A percentile compares a stretch with the other conserved stretches of the same genome.
These are phyloP conservation scores for Andrena camellia DNA, from an alignment of 2,888 invertebrate genomes.

Conservation along the genomic window DNA sequence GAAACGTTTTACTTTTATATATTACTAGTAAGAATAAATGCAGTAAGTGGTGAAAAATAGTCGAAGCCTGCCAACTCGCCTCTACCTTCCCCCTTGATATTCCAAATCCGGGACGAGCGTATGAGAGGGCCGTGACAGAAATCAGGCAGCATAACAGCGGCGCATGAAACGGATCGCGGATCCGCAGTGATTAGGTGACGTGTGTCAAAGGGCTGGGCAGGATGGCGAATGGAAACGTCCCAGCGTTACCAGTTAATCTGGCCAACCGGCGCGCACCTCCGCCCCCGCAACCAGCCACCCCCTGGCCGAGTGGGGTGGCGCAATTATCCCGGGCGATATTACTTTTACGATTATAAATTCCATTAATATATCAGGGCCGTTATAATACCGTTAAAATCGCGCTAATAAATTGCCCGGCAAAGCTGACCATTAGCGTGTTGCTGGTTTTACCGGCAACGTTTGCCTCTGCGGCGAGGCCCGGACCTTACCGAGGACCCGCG, in stretches of 20 bases:
- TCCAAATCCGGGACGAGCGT: not conserved
- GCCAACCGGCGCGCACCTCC: not conserved
- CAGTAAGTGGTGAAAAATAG: too few species aligned
- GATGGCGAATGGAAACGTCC: slow-evolving; percentile 1
- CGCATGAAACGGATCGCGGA: not conserved
- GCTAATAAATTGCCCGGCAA: slow-evolving; percentile 39
- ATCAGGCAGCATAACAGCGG: too few species aligned
- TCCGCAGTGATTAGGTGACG: not conserved
- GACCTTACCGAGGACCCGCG: not conserved
- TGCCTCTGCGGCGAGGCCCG: slow-evolving; percentile 24
- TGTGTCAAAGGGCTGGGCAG: not conserved
- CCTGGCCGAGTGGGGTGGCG: not conserved
- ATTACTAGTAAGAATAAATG: too few species aligned
- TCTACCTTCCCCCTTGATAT: not conserved
- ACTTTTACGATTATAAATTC: slow-evolving; percentile 51
- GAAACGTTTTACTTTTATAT: too few species aligned
- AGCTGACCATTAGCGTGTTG: slow-evolving; percentile 38
- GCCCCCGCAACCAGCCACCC: not conserved
- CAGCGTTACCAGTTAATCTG: not conserved
- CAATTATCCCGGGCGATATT: slow-evolving; percentile 26
- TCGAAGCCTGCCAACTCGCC: too few species aligned
- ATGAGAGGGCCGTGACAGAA: not conserved
- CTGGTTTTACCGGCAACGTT: slow-evolving; percentile 45
- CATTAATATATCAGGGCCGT: slow-evolving; percentile 41
- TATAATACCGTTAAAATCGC: slow-evolving; percentile 38